phyloP scores from a whole-genome alignment of 1,140 invertebrate genomes.

The Chelonus insularis region DNA sequence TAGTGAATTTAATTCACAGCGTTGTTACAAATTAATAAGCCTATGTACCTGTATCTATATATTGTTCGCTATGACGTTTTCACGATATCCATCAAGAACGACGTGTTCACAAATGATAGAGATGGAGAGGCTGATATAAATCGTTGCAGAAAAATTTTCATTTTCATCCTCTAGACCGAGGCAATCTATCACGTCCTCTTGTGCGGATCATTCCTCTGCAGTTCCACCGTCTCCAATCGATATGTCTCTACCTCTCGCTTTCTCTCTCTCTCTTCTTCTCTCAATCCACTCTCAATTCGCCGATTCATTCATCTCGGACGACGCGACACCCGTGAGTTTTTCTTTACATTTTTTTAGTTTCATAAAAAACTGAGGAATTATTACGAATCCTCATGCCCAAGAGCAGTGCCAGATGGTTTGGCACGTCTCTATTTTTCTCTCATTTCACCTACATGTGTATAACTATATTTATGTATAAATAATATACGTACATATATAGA shows the following conservation, averaged over 20 bases:
- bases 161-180: conserved; percentile 23
- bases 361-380: conserved; percentile 3
- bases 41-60: neutral
- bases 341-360: neutral
- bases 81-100: conserved; percentile 8
- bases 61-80: neutral
- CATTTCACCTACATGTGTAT: neutral
- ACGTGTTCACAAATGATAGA: conserved; percentile 4
- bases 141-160: conserved; percentile 26
- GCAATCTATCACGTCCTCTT: conserved; percentile 26
- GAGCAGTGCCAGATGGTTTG: conserved; percentile 14
- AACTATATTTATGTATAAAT: neutral
- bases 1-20: too few species aligned
- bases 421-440: neutral
- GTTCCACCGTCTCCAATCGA: conserved; percentile 16
- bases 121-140: conserved; percentile 8
- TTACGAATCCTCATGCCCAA: conserved; percentile 8
- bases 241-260: neutral
- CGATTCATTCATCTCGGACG: conserved; percentile 13
- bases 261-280: neutral
- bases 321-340: neutral
- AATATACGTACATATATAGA: conserved; percentile 11
- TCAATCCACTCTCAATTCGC: neutral
- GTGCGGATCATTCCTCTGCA: conserved; percentile 22
- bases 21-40: neutral